phyloP scores from a whole-genome alignment of 2,797 vertebrate genomes.

The Halcyon chelicuti region DNA sequence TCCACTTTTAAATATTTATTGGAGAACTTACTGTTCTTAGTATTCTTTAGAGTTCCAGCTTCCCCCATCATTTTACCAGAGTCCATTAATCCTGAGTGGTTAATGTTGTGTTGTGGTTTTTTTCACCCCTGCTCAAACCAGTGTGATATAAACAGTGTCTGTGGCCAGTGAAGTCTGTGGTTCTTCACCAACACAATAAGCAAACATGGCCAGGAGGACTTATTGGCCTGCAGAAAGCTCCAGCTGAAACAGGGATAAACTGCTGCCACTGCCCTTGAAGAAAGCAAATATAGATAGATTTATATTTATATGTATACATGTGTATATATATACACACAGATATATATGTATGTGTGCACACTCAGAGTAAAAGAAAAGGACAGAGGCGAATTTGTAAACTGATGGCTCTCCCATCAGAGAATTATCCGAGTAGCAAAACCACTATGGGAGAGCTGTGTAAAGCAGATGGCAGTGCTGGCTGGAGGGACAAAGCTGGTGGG shows the following conservation, averaged over 20 bases:
- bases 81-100: not conserved
- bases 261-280: not conserved
- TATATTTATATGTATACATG: not conserved
- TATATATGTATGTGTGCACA: rapidly evolving
- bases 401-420: not conserved
- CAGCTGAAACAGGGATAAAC: not conserved
- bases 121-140: not conserved
- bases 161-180: not conserved
- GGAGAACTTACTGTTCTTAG: not conserved
- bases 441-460: not conserved
- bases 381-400: not conserved
- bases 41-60: not conserved
- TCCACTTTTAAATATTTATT: conserved; percentile 1
- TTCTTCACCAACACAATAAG: not conserved
- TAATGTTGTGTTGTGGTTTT: not conserved
- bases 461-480: not conserved
- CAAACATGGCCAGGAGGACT: not conserved
- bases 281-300: not conserved
- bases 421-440: not conserved
- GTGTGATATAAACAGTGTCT: not conserved
- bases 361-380: not conserved
- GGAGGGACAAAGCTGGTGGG: not conserved
- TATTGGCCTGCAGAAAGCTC: not conserved
- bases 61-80: not conserved
- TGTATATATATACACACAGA: rapidly evolving